These are phyloP conservation scores for Drosophila prostipennis DNA, from an alignment of 2,888 invertebrate genomes.

Conservation along the genomic window DNA sequence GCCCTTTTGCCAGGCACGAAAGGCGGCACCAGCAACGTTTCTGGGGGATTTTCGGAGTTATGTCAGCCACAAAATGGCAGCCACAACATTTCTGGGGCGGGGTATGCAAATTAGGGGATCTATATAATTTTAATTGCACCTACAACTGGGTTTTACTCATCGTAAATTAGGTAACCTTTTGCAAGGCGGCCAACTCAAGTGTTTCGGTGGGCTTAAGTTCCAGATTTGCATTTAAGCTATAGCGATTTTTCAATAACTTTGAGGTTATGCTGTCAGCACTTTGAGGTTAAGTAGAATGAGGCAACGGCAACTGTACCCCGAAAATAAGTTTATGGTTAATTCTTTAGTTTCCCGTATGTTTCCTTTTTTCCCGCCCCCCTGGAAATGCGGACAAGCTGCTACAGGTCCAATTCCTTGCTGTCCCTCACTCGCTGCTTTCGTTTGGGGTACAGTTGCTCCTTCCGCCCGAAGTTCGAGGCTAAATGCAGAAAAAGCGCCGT, in stretches of 20 bases:
- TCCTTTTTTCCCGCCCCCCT: slow-evolving; percentile 1
- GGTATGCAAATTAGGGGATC: background rate
- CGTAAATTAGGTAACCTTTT: background rate
- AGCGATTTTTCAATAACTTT: background rate
- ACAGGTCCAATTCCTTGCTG: background rate
- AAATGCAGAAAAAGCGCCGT: slow-evolving; percentile 6
- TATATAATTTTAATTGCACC: slow-evolving; percentile 6
- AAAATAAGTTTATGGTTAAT: slow-evolving; percentile 2
- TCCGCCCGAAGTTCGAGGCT: background rate
- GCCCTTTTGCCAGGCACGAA: slow-evolving; percentile 53
- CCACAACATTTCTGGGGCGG: slow-evolving; percentile 10
- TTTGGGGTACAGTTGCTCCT: slow-evolving; percentile 27
- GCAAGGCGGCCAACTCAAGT: background rate
- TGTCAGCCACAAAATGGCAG: slow-evolving; percentile 50
- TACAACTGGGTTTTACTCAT: background rate
- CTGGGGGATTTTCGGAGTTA: slow-evolving; percentile 48
- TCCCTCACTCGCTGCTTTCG: background rate
- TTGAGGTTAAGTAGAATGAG: background rate
- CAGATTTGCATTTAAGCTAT: no score
- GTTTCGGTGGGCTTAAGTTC: background rate
- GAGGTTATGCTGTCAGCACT: background rate
- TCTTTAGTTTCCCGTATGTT: slow-evolving; percentile 5
- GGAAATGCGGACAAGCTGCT: slow-evolving; percentile 24
- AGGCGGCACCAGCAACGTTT: slow-evolving; percentile 23
- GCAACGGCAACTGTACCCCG: slow-evolving; percentile 5